Evolutionary conservation across 2,113 vertebrate genomes (phyloP).

Genomic region (Asarcornis scutulata): DNA sequence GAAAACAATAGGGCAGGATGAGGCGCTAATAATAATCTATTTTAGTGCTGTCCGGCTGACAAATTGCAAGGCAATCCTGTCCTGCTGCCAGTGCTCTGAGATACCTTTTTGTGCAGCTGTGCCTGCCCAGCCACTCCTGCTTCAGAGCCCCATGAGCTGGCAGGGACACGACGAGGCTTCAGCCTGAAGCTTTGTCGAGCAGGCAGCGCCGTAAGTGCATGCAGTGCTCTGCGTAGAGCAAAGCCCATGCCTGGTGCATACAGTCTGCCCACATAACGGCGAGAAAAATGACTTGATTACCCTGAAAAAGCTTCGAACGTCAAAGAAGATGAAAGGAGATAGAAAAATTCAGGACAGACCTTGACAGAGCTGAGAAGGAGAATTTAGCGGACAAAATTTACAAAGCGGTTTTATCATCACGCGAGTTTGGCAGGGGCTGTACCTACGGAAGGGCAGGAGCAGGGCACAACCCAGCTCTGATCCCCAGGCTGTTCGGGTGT

Average conservation of each 20-base stretch:
- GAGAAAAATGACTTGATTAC: neutral
- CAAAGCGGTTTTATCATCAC: neutral
- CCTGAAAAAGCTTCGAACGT: neutral
- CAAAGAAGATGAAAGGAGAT: neutral
- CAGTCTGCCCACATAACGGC: neutral
- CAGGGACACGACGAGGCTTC: rapidly evolving
- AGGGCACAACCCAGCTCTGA: neutral
- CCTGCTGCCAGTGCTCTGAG: neutral
- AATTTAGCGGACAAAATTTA: neutral
- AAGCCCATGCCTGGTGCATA: neutral
- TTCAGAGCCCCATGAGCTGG: neutral
- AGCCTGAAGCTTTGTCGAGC: too few species aligned
- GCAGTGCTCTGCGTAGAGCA: neutral
- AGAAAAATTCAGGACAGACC: neutral
- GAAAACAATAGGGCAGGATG: neutral
- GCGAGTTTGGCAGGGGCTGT: neutral
- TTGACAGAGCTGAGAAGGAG: neutral
- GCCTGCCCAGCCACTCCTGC: neutral
- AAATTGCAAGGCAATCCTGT: neutral
- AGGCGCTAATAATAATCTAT: neutral
- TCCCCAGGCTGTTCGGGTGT: rapidly evolving
- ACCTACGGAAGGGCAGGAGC: too few species aligned
- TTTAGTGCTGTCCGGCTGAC: neutral
- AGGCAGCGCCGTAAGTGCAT: neutral
- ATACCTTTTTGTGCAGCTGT: neutral